A percentile compares a stretch with the other conserved stretches of the same genome.
Conservation (phyloP, 2,113 vertebrate species). For the Podilymbus podiceps region DNA sequence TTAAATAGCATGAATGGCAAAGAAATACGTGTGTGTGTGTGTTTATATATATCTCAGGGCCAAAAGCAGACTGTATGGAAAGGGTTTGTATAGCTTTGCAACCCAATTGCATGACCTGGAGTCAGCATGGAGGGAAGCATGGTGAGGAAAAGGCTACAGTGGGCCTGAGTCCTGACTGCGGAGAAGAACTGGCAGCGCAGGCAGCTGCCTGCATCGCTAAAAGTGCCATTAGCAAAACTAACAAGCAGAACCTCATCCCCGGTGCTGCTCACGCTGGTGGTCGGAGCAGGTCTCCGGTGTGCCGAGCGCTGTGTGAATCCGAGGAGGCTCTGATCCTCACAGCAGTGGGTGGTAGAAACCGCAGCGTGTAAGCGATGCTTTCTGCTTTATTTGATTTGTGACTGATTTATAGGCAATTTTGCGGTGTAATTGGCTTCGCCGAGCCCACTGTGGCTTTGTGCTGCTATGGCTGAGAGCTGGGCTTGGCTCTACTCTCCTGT, state of each 20-base stretch:
- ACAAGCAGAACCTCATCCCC: rapidly evolving
- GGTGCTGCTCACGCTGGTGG: not conserved
- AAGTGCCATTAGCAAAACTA: not conserved
- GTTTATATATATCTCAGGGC: not conserved
- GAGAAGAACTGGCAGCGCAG: not conserved
- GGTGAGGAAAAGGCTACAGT: rapidly evolving
- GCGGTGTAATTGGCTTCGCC: not conserved
- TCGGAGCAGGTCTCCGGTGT: not conserved
- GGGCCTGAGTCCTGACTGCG: not conserved
- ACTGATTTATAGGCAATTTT: constrained; percentile 3
- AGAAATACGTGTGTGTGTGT: not conserved
- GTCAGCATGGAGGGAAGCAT: rapidly evolving
- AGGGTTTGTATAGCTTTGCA: not conserved
- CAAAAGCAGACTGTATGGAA: not conserved
- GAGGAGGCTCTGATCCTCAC: not conserved
- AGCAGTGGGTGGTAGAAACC: constrained; percentile 29
- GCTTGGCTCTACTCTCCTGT: not conserved
- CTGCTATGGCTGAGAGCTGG: not conserved
- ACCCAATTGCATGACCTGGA: too few species aligned
- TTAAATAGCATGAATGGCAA: not conserved
- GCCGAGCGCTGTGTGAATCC: not conserved
- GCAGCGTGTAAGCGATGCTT: not conserved
- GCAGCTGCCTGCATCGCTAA: not conserved
- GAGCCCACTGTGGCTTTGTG: not conserved
- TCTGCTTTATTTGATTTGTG: not conserved